These are phyloP conservation scores for Melanostigma gelatinosum DNA, from an alignment of 2,113 vertebrate species.

Conservation along the genomic window DNA sequence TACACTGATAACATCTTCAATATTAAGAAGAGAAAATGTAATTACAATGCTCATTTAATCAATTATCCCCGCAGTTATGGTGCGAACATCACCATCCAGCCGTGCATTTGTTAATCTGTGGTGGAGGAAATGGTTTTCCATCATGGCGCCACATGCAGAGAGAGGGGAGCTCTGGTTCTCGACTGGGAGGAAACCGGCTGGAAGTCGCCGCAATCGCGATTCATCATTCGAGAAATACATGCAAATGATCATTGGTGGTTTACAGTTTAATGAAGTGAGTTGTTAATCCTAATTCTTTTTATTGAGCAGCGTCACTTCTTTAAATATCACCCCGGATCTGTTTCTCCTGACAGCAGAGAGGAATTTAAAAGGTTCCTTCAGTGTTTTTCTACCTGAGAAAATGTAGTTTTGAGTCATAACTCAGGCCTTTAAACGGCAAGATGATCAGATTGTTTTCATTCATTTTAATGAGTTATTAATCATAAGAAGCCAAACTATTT, in stretches of 20 bases:
- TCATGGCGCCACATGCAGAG: background rate
- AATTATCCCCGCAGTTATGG: slow-evolving; percentile 55
- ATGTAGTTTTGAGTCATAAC: background rate
- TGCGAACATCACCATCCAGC: slow-evolving; percentile 41
- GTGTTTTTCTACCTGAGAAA: background rate
- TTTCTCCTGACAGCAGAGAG: background rate
- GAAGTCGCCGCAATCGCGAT: slow-evolving; percentile 27
- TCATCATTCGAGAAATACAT: slow-evolving; percentile 22
- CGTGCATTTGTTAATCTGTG: slow-evolving; percentile 42
- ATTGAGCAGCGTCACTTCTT: background rate
- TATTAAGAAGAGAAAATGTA: slow-evolving; percentile 67
- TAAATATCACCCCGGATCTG: background rate
- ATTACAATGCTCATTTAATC: slow-evolving; percentile 69
- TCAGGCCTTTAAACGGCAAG: background rate
- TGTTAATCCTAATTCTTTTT: background rate
- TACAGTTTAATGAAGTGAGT: slow-evolving; percentile 12
- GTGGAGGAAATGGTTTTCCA: slow-evolving; percentile 27
- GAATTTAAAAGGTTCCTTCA: background rate
- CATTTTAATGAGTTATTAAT: too few relatives aligned
- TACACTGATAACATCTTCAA: slow-evolving; percentile 63
- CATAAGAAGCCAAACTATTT: too few relatives aligned
- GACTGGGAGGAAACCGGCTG: slow-evolving; percentile 20
- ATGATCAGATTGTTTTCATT: too few relatives aligned
- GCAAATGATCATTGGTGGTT: slow-evolving; percentile 16
- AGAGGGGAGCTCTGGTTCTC: background rate